Conservation (phyloP, 2,888 invertebrate species). For the Luffia ferchaultella region DNA sequence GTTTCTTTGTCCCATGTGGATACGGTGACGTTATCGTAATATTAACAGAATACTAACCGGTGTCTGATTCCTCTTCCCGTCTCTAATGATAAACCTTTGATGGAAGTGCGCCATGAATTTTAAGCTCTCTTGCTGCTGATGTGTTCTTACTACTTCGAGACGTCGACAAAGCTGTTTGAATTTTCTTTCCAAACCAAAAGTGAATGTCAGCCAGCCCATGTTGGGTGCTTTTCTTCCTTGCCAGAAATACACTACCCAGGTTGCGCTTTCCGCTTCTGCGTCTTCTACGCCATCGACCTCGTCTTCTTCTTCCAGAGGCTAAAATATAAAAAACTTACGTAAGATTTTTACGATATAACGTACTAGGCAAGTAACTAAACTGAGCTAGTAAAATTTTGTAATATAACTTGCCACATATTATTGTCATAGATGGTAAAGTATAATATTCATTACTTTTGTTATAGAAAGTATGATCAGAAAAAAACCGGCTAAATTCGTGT, state of each 20-base stretch:
- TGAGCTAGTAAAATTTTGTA: too few species aligned
- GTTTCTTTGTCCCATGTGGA: too few species aligned
- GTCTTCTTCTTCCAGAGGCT: constrained; percentile 52
- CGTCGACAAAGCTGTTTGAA: constrained; percentile 40
- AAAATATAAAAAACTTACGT: too few species aligned
- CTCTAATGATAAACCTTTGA: constrained; percentile 88
- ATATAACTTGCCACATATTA: too few species aligned
- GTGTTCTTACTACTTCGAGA: constrained; percentile 90
- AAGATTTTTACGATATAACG: too few species aligned
- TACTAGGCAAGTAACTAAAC: too few species aligned
- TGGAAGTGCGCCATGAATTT: constrained; percentile 99
- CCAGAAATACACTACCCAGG: constrained; percentile 99
- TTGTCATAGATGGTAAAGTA: too few species aligned
- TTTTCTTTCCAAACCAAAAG: constrained; percentile 79
- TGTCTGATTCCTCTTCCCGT: constrained; percentile 76
- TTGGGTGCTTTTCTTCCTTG: constrained; percentile 97
- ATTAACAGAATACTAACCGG: too few species aligned
- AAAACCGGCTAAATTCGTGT: too few species aligned
- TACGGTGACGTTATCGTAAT: too few species aligned
- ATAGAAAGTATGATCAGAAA: too few species aligned
- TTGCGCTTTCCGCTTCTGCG: constrained; percentile 63
- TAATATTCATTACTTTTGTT: too few species aligned
- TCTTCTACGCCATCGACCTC: constrained; percentile 63
- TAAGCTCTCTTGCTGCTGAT: constrained; percentile 98
- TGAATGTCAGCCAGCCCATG: constrained; percentile 99